phyloP scores from a whole-genome alignment of 2,888 invertebrate species.

The Caenorhabditis angaria region DNA sequence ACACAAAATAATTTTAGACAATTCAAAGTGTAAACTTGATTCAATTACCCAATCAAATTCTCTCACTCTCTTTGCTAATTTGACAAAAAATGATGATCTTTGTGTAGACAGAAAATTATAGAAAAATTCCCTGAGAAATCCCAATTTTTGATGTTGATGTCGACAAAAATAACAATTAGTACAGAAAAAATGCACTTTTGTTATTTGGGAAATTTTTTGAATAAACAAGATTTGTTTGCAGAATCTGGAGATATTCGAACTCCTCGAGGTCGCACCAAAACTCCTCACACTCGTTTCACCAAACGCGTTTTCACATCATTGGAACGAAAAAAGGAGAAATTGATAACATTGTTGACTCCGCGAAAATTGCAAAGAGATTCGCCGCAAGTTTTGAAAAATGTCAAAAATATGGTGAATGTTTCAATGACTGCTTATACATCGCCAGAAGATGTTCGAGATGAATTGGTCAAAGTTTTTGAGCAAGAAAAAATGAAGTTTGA shows the following conservation, averaged over 20 bases:
- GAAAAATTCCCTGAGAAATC: not conserved
- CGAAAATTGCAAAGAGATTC: slow-evolving; percentile 65
- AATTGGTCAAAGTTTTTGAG: slow-evolving; percentile 77
- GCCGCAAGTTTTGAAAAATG: slow-evolving; percentile 52
- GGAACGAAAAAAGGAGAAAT: slow-evolving; percentile 79
- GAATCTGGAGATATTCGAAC: slow-evolving; percentile 44
- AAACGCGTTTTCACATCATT: slow-evolving; percentile 78
- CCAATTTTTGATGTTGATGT: not conserved
- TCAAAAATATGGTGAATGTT: slow-evolving; percentile 79
- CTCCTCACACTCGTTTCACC: slow-evolving; percentile 34
- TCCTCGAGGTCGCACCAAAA: slow-evolving; percentile 56
- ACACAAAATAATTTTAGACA: too few relatives aligned
- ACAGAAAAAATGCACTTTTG: not conserved
- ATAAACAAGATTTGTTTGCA: not conserved
- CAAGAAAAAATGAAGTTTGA: slow-evolving; percentile 59
- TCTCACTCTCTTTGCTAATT: too few relatives aligned
- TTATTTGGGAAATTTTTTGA: not conserved
- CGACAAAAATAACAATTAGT: too few relatives aligned
- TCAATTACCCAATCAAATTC: too few relatives aligned
- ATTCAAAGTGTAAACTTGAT: too few relatives aligned
- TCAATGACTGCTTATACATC: slow-evolving; percentile 80
- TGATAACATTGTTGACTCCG: slow-evolving; percentile 81
- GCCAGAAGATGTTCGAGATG: slow-evolving; percentile 78
- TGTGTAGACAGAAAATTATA: too few relatives aligned
- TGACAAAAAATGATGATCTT: not conserved